phyloP scores from a whole-genome alignment of 2,888 invertebrate genomes.

The Megamerina dolium region DNA sequence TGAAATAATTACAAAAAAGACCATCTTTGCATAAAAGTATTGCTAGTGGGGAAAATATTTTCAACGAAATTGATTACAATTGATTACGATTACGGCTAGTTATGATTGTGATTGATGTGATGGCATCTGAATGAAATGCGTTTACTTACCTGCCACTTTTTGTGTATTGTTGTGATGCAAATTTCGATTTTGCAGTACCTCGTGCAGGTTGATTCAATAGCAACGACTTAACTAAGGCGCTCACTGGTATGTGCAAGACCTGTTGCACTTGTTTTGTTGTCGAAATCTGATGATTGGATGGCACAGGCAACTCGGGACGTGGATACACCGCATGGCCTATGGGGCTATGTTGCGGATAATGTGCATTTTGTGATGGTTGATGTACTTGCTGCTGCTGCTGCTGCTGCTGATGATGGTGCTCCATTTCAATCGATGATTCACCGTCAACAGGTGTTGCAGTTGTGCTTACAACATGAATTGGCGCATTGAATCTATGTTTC shows the following conservation, averaged over 20 bases:
- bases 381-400: conserved; percentile 2
- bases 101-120: too few species aligned
- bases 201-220: not conserved
- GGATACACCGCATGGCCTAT: conserved; percentile 28
- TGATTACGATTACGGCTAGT: conserved; percentile 5
- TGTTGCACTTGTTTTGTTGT: conserved; percentile 25
- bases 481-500: conserved; percentile 19
- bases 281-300: conserved; percentile 25
- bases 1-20: too few species aligned
- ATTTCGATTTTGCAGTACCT: conserved; percentile 4
- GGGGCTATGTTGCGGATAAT: conserved; percentile 30
- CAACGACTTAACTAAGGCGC: conserved; percentile 25
- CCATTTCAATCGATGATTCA: conserved; percentile 3
- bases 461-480: conserved; percentile 24
- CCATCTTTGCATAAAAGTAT: too few species aligned
- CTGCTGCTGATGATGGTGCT: not conserved
- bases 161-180: conserved; percentile 5
- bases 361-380: conserved; percentile 8
- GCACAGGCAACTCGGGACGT: conserved; percentile 22
- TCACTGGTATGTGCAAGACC: conserved; percentile 38
- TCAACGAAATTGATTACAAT: too few species aligned
- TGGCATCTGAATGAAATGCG: not conserved
- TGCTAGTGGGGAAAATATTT: too few species aligned
- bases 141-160: conserved; percentile 7
- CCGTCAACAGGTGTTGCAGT: conserved; percentile 20